Evolutionary conservation across 1,140 invertebrate species (phyloP).

Genomic region (Drosophila nikananu): DNA sequence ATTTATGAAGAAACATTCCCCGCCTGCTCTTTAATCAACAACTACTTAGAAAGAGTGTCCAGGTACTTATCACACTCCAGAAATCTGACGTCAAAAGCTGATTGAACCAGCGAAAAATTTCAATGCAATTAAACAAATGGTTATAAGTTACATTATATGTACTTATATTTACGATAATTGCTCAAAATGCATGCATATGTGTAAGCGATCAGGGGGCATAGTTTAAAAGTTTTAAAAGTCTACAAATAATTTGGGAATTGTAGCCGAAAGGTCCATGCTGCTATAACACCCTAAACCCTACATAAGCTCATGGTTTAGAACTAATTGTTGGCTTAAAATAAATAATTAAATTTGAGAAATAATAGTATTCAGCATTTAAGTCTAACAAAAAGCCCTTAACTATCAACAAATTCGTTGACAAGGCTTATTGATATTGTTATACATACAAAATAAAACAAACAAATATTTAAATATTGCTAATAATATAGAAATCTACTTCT

Average conservation of each 20-base stretch:
- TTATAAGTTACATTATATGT: constrained; percentile 8
- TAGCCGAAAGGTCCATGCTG: too few relatives aligned
- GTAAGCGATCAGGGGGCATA: neutral
- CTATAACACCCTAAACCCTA: too few relatives aligned
- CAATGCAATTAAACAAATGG: constrained; percentile 17
- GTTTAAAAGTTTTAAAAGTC: neutral
- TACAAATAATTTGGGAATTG: neutral
- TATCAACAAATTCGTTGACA: neutral
- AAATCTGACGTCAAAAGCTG: constrained; percentile 26
- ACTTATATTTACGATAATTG: constrained; percentile 5
- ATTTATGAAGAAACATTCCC: neutral
- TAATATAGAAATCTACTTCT: too few relatives aligned
- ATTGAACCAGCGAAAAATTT: constrained; percentile 27
- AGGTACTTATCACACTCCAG: constrained; percentile 12
- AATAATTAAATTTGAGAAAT: neutral
- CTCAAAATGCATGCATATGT: neutral
- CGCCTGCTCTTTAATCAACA: neutral
- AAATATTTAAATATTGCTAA: too few relatives aligned
- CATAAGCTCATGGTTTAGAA: too few relatives aligned
- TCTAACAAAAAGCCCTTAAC: neutral
- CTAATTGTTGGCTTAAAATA: too few relatives aligned
- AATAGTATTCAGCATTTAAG: neutral
- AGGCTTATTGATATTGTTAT: neutral
- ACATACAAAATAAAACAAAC: too few relatives aligned
- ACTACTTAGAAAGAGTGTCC: constrained; percentile 6